These are phyloP conservation scores for Phengaris alcon DNA, from an alignment of 2,888 invertebrate species.

Conservation along the genomic window DNA sequence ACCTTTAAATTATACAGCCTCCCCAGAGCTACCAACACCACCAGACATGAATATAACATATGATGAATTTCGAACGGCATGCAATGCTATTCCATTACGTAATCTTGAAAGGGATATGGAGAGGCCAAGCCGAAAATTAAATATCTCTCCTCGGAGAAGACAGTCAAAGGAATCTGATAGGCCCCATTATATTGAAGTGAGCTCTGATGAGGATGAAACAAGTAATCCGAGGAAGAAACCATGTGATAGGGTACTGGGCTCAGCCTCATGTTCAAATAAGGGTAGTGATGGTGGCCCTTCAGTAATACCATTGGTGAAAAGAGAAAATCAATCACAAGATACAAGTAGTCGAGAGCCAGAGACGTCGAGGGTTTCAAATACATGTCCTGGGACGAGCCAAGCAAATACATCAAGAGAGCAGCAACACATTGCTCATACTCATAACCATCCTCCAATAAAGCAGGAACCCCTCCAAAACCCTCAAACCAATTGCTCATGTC, in stretches of 20 bases:
- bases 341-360: slow-evolving; percentile 36
- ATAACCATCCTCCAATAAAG: slow-evolving; percentile 42
- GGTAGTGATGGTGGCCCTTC: slow-evolving; percentile 36
- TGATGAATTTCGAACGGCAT: slow-evolving; percentile 44
- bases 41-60: slow-evolving; percentile 43
- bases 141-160: slow-evolving; percentile 67
- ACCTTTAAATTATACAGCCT: slow-evolving; percentile 52
- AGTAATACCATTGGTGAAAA: slow-evolving; percentile 48
- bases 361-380: background rate
- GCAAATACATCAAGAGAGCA: slow-evolving; percentile 33
- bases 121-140: slow-evolving; percentile 67
- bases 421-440: slow-evolving; percentile 32
- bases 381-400: slow-evolving; percentile 14
- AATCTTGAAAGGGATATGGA: slow-evolving; percentile 51
- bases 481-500: slow-evolving; percentile 38
- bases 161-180: slow-evolving; percentile 63
- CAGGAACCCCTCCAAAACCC: slow-evolving; percentile 35
- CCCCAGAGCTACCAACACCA: slow-evolving; percentile 44
- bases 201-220: slow-evolving; percentile 72
- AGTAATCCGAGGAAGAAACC: slow-evolving; percentile 54
- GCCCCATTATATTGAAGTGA: slow-evolving; percentile 67
- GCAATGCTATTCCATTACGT: slow-evolving; percentile 42
- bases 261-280: slow-evolving; percentile 9
- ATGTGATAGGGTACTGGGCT: slow-evolving; percentile 43
- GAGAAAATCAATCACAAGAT: slow-evolving; percentile 52